Base-by-base conservation (phyloP, 1,140 invertebrate species). In the Galleria mellonella region DNA sequence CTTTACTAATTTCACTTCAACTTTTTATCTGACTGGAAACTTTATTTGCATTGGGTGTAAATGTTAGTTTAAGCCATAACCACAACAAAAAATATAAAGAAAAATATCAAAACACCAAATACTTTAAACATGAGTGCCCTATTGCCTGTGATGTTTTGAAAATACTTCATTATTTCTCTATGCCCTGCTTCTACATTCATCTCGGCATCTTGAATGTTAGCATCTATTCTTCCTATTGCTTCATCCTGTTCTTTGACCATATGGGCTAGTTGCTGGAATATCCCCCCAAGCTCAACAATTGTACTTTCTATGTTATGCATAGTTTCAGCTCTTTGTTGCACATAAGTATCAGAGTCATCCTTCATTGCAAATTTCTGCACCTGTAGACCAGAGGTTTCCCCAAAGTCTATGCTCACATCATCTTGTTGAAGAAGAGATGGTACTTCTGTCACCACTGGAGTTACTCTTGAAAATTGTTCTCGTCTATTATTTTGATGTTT, bases 241-340 rank as follows among this genome's bases (percentile, higher is more conserved):
- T 99, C 98, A 85, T 98, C 97, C 87, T 99, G 98, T 86, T 99
- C 98, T 75, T 99, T 98, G 13, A 99, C 97, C 96, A 99, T 98
- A 71, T 96, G 94, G 11, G 98, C 97, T 54, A 99, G 87, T 78
- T 99, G 98, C 72, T 96, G 94, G 76, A 99, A 99, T 74, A 99
- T 99, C 32, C 95, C 95, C 4, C 98, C 98, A n/a, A 99, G 86
- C 87, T 99, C 98, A 9, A 99, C 96, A 70, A 99, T 99, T 17
- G 98, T 99, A 8, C 96, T 96, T 86, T 99, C 98, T 69, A 99
- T 99, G 78, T 96, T 98, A 79, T 99, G 96, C 97, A 99, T 99
- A 0, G 97, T 97, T 74, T 98, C 96, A 28, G 96, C 96, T 62
- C 98, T 89, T 72, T 94, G 94, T 70, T 96, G 93, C 13, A 98